Conservation (phyloP, 2,113 vertebrate species). For the Porphyrio hochstetteri region DNA sequence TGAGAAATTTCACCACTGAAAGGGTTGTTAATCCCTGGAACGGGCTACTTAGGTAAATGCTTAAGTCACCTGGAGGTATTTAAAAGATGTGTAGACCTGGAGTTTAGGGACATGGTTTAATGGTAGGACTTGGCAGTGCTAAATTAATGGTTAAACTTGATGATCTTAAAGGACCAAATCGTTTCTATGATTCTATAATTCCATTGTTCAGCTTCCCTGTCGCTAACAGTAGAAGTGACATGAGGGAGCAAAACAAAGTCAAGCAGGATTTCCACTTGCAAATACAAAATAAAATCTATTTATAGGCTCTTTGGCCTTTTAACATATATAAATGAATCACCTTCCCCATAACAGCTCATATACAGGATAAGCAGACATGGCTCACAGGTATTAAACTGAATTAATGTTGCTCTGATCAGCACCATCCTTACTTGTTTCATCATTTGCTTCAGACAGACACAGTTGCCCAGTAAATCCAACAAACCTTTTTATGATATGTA, state of each 20-base stretch:
- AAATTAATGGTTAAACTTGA: too few species aligned
- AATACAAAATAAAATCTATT: neutral
- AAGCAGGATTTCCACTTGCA: neutral
- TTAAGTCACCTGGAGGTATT: too few species aligned
- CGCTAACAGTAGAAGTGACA: neutral
- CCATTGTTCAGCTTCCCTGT: neutral
- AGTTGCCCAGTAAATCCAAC: neutral
- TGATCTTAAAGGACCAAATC: too few species aligned
- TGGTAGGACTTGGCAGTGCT: too few species aligned
- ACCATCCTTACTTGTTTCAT: neutral
- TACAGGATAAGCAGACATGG: accelerated
- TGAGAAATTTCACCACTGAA: too few species aligned
- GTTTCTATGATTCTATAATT: neutral
- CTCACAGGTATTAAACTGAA: accelerated
- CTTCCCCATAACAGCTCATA: neutral
- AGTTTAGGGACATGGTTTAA: too few species aligned
- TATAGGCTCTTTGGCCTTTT: neutral
- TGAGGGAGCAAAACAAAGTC: neutral
- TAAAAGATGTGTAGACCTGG: too few species aligned
- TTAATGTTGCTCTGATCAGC: neutral
- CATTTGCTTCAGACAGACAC: neutral
- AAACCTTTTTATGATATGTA: neutral
- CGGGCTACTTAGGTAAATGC: too few species aligned
- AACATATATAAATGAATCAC: neutral
- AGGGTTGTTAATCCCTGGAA: too few species aligned